phyloP scores from a whole-genome alignment of 2,797 vertebrate species.

The Gymnoscopelus braueri region DNA sequence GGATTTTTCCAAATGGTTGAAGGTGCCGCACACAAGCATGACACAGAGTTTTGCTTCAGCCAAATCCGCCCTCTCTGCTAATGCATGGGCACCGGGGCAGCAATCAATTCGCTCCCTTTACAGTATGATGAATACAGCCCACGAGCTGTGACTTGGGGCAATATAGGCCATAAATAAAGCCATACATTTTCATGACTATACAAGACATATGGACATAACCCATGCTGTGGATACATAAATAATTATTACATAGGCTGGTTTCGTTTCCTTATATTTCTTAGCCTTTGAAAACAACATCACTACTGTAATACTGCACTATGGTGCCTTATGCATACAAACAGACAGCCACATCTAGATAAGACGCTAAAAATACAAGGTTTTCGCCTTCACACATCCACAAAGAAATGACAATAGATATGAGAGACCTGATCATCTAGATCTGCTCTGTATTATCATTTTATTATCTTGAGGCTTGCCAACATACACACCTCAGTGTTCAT shows the following conservation, averaged over 20 bases:
- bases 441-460: constrained; percentile 17
- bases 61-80: constrained; percentile 55
- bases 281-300: not conserved
- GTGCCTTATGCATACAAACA: constrained; percentile 26
- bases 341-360: constrained; percentile 1
- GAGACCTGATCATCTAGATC: constrained; percentile 34
- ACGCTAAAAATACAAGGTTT: constrained; percentile 19
- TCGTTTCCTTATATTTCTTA: constrained; percentile 18
- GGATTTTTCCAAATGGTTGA: constrained; percentile 64
- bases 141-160: constrained; percentile 47
- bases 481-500: not conserved
- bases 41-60: constrained; percentile 46
- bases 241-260: not conserved
- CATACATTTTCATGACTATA: constrained; percentile 64
- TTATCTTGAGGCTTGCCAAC: constrained; percentile 25
- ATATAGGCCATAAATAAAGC: constrained; percentile 61
- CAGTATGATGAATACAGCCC: constrained; percentile 55
- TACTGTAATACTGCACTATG: not conserved
- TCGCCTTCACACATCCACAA: constrained; percentile 4
- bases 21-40: constrained; percentile 58
- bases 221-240: constrained; percentile 33
- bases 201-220: constrained; percentile 46
- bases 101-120: constrained; percentile 65
- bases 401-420: constrained; percentile 20
- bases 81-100: constrained; percentile 58